phyloP scores from a whole-genome alignment of 2,888 invertebrate genomes.

The Sarcophaga subvicina region DNA sequence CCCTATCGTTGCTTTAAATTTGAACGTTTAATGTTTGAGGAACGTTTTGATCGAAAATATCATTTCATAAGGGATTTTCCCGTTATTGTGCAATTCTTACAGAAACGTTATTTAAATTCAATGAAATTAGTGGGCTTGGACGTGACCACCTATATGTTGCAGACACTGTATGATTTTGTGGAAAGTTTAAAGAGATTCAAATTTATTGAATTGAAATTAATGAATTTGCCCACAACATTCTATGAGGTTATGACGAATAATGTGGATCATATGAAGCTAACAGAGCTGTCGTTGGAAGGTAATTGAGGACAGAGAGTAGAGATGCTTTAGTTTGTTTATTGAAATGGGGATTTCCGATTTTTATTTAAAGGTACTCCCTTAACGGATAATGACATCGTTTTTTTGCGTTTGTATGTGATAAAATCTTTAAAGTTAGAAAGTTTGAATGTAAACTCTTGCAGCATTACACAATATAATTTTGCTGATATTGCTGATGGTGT shows the following conservation, averaged over 20 bases:
- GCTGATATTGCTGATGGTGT: conserved; percentile 79
- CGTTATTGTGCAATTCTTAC: conserved; percentile 74
- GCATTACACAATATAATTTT: conserved; percentile 77
- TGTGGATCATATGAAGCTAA: conserved; percentile 69
- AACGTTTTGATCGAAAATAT: conserved; percentile 74
- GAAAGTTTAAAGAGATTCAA: conserved; percentile 68
- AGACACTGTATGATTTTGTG: conserved; percentile 67
- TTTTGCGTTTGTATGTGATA: conserved; percentile 73
- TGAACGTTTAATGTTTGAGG: conserved; percentile 74
- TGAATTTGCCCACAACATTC: conserved; percentile 74
- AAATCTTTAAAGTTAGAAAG: conserved; percentile 69
- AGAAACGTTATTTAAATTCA: conserved; percentile 57
- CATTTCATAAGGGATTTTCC: conserved; percentile 74
- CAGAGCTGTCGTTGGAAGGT: conserved; percentile 75
- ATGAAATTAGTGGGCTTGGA: conserved; percentile 71
- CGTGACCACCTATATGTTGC: conserved; percentile 43
- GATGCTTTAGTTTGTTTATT: too few relatives aligned
- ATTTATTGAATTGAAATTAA: conserved; percentile 73
- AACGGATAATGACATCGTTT: conserved; percentile 56
- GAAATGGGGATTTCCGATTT: not conserved
- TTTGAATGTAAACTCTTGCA: conserved; percentile 74
- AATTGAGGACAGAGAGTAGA: not conserved
- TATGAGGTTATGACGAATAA: conserved; percentile 72
- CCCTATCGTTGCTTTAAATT: conserved; percentile 77
- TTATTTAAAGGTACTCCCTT: conserved; percentile 71